Evolutionary conservation across 2,113 vertebrate species (phyloP).

Genomic region (Oryzias javanicus): DNA sequence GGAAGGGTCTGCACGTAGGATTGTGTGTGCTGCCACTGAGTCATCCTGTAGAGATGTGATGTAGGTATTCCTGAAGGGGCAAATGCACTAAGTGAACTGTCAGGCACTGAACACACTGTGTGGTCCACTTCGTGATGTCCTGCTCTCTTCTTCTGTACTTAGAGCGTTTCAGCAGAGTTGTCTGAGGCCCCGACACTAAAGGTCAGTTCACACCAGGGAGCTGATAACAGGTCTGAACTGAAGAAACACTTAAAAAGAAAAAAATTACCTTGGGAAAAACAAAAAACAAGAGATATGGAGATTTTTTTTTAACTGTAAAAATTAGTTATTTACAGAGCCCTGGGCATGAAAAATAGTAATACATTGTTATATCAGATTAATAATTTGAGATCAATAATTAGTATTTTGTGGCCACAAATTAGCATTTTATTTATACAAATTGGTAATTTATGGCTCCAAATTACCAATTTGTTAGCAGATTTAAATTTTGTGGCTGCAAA

Average conservation of each 20-base stretch:
- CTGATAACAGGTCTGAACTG: not conserved
- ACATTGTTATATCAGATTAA: too few relatives aligned
- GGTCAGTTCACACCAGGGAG: slow-evolving; percentile 12
- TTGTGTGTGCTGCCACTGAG: too few relatives aligned
- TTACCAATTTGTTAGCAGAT: too few relatives aligned
- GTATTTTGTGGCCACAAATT: too few relatives aligned
- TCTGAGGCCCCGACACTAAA: slow-evolving; percentile 23
- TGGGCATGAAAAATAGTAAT: too few relatives aligned
- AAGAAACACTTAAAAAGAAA: not conserved
- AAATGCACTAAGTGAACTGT: slow-evolving; percentile 1
- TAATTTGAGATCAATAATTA: too few relatives aligned
- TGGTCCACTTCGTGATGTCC: not conserved
- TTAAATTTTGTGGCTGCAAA: too few relatives aligned
- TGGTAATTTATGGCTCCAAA: too few relatives aligned
- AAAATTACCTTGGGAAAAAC: not conserved
- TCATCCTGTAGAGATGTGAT: too few relatives aligned
- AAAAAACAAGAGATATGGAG: slow-evolving; percentile 6
- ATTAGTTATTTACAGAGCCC: too few relatives aligned
- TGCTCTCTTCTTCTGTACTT: not conserved
- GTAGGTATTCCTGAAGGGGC: slow-evolving; percentile 6
- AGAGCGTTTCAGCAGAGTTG: not conserved
- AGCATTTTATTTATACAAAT: too few relatives aligned
- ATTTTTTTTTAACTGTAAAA: slow-evolving; percentile 25
- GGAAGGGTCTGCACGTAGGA: slow-evolving; percentile 38
- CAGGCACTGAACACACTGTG: not conserved